Base-by-base conservation (phyloP, 1,140 invertebrate species). In the Leucophenga varia region DNA sequence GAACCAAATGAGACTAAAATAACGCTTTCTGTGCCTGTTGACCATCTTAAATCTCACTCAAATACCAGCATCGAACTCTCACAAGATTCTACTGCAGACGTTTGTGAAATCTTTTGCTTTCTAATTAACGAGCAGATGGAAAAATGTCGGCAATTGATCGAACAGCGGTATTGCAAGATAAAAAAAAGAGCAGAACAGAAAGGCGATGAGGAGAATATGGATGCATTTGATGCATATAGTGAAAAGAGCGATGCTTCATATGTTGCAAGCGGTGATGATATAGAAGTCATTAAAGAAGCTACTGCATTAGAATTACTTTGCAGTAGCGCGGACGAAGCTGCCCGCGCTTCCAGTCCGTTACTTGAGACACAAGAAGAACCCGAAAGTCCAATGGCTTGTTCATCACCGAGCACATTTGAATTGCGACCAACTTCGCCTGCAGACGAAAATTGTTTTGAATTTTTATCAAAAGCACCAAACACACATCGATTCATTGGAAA, bases 401-500 rank as follows among this genome's bases (percentile, higher is more conserved):
- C 64, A 37, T 68, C 63, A n/a, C 13, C 16, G 0, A 40, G n/a
- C n/a, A n/a, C n/a, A n/a, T n/a, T n/a, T n/a, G n/a, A n/a, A n/a
- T n/a, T n/a, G n/a, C 3, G 16, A 6, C 12, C 14, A 3, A n/a
- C 20, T 5, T 4, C 31, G 0, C 28, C 38, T 3, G 10, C 19
- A 10, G 38, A 13, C 17, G 59, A 48, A 7, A 14, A 36, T 9
- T 54, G 84, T 28, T 95, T 92, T 76, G 80, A 81, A 30, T 79
- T 92, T 18, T 72, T 89, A 32, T 86, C 92, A 44, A 82, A 81
- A 41, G 89, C 89, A 2, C 90, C 90, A 2, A 78, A 82, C 32
- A 79, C 77, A 31, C 93, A 97, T 74, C 87, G 88, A 59, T 96
- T 88, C 70, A 85, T 86, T 31, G 74, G 84, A 21, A 88, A 84